Evolutionary conservation across 1,140 invertebrate genomes (phyloP).

Genomic region (Sinonovacula constricta): DNA sequence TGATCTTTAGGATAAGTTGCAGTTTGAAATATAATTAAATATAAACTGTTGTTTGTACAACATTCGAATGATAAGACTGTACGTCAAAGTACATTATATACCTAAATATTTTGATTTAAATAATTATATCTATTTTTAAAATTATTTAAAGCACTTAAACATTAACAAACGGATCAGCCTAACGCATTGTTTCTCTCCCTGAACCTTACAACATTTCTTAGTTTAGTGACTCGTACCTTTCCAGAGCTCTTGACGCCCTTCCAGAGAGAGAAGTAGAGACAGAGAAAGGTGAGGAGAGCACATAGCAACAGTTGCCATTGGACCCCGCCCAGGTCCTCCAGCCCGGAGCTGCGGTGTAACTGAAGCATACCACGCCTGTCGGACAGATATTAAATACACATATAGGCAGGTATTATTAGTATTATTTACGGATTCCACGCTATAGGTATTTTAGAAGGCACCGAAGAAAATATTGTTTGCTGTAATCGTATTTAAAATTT

Average conservation of each 20-base stretch:
- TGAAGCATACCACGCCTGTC: conserved; percentile 73
- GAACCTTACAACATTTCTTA: not conserved
- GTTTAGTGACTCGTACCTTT: conserved; percentile 74
- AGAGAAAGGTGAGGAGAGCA: conserved; percentile 75
- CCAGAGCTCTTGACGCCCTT: conserved; percentile 81
- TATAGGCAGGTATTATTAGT: not conserved
- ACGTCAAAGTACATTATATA: no score
- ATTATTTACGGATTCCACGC: not conserved
- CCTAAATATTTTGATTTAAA: no score
- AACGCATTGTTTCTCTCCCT: no score
- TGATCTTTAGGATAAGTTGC: no score
- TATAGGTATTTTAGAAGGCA: not conserved
- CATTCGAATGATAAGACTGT: no score
- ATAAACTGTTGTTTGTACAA: no score
- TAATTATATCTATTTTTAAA: no score
- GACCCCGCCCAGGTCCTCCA: conserved; percentile 74
- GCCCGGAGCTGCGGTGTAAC: conserved; percentile 71
- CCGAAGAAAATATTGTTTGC: no score
- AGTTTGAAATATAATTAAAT: no score
- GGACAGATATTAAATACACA: not conserved
- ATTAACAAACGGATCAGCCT: no score
- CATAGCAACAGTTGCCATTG: conserved; percentile 79
- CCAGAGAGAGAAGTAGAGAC: conserved; percentile 80
- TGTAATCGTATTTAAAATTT: no score
- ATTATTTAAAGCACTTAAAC: no score